phyloP scores from a whole-genome alignment of 1,140 invertebrate genomes.

The Sipha flava region DNA sequence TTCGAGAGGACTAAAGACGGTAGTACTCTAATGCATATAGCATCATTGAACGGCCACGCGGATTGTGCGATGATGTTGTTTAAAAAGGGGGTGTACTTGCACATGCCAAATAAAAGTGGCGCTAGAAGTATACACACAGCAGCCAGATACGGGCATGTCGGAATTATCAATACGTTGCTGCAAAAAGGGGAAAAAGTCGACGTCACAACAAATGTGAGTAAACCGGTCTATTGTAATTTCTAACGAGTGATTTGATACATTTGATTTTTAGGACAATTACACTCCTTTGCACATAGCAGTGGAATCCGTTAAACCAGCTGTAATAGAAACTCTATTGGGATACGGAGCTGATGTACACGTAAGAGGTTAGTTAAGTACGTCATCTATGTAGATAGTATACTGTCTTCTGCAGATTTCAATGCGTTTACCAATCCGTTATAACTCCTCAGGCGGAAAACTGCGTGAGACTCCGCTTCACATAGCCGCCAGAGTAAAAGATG shows the following conservation, averaged over 20 bases:
- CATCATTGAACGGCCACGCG: conserved; percentile 89
- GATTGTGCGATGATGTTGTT: conserved; percentile 98
- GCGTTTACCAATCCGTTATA: not conserved
- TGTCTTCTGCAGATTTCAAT: not conserved
- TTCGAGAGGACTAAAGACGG: conserved; percentile 93
- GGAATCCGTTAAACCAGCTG: conserved; percentile 86
- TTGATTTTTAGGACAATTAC: conserved; percentile 75
- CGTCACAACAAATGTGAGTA: conserved; percentile 79
- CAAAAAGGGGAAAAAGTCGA: conserved; percentile 95
- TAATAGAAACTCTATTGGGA: conserved; percentile 92
- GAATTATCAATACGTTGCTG: conserved; percentile 91
- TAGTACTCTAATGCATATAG: conserved; percentile 96
- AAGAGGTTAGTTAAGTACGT: conserved; percentile 57
- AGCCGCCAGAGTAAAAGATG: conserved; percentile 82
- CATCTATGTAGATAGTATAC: no score
- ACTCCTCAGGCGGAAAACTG: conserved; percentile 57
- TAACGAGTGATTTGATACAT: no score
- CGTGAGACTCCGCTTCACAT: conserved; percentile 93
- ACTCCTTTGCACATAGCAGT: conserved; percentile 99
- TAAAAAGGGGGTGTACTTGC: conserved; percentile 96
- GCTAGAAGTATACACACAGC: conserved; percentile 88
- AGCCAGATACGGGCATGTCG: conserved; percentile 85
- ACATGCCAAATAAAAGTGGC: conserved; percentile 98
- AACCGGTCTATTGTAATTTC: no score
- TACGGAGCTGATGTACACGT: conserved; percentile 95